These are phyloP conservation scores for Hyla sarda DNA, from an alignment of 2,113 vertebrate species.

Conservation along the genomic window DNA sequence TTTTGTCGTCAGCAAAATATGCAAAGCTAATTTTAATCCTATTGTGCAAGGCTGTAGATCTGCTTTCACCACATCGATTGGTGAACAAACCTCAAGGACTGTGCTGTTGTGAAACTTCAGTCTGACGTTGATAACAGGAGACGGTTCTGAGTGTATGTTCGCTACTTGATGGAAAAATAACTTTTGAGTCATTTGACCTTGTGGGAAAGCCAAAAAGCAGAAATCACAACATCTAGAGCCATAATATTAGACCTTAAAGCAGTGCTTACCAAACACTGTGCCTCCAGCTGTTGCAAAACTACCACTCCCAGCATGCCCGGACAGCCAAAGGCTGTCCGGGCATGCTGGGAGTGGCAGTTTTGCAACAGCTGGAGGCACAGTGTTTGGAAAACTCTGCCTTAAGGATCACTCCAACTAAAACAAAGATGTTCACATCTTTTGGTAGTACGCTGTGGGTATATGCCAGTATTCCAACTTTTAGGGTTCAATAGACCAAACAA, in stretches of 20 bases:
- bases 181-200: constrained; percentile 33
- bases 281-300: too few species aligned
- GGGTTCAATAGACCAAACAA: too few species aligned
- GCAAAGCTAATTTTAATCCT: background rate
- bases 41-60: background rate
- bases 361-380: too few species aligned
- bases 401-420: too few species aligned
- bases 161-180: background rate
- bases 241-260: background rate
- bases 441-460: too few species aligned
- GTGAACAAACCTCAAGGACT: background rate
- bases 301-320: too few species aligned
- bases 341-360: too few species aligned
- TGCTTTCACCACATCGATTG: background rate
- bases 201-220: background rate
- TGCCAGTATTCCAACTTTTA: too few species aligned
- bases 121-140: background rate
- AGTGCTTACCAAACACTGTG: too few species aligned
- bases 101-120: constrained; percentile 11
- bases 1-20: background rate
- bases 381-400: too few species aligned
- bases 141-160: background rate
- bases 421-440: too few species aligned
- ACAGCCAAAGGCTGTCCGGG: too few species aligned
- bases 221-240: background rate